Evolutionary conservation across 2,113 vertebrate species (phyloP).

Genomic region (Amblyopsis rosae): DNA sequence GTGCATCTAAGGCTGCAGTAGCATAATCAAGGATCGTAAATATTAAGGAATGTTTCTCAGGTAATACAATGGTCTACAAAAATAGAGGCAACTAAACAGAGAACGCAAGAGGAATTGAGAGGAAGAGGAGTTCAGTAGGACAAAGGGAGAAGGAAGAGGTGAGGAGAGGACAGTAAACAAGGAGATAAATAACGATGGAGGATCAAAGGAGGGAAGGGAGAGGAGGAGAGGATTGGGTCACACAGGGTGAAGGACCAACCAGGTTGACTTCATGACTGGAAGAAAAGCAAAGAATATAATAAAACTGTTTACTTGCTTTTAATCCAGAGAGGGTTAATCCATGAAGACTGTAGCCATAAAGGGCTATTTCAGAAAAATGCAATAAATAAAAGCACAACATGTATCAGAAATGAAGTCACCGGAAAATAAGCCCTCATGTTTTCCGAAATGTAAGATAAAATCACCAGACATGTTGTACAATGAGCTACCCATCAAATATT

Average conservation of each 20-base stretch:
- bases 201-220: slow-evolving; percentile 29
- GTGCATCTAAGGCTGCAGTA: too few species aligned
- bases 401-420: slow-evolving; percentile 7
- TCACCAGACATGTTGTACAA: too few species aligned
- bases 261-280: slow-evolving; percentile 14
- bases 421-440: slow-evolving; percentile 1
- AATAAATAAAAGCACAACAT: slow-evolving; percentile 16
- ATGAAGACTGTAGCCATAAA: slow-evolving; percentile 63
- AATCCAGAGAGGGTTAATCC: slow-evolving; percentile 61
- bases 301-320: slow-evolving; percentile 31
- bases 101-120: slow-evolving; percentile 23
- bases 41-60: slow-evolving; percentile 32
- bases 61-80: too few species aligned
- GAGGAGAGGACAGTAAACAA: not conserved
- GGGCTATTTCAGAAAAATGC: slow-evolving; percentile 35
- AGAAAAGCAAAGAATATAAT: not conserved
- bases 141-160: not conserved
- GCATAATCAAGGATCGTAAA: slow-evolving; percentile 14
- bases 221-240: not conserved
- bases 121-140: slow-evolving; percentile 3
- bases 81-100: slow-evolving; percentile 13
- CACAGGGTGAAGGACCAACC: slow-evolving; percentile 6
- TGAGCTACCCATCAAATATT: too few species aligned
- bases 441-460: not conserved
- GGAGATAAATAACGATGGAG: slow-evolving; percentile 13